phyloP scores from a whole-genome alignment of 2,888 invertebrate genomes.

The Euphydryas editha region DNA sequence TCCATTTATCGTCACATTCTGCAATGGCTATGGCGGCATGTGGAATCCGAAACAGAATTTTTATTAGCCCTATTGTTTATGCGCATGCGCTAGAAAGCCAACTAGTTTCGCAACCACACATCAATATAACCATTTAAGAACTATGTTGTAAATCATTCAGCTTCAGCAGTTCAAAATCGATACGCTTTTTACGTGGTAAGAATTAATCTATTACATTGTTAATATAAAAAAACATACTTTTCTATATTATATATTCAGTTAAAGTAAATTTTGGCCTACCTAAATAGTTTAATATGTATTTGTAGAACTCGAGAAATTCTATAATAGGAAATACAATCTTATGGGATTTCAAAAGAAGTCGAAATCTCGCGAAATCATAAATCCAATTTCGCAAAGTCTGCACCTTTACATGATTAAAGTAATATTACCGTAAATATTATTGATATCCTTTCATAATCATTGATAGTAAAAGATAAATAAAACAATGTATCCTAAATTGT shows the following conservation, averaged over 20 bases:
- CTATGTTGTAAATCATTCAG: constrained; percentile 19
- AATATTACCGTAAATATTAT: too few relatives aligned
- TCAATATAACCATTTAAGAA: constrained; percentile 50
- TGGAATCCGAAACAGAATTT: constrained; percentile 48
- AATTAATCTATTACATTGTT: not conserved
- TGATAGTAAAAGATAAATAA: too few relatives aligned
- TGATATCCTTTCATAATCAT: too few relatives aligned
- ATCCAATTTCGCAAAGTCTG: too few relatives aligned
- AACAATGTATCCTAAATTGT: too few relatives aligned
- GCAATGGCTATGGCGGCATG: constrained; percentile 39
- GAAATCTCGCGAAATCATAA: too few relatives aligned
- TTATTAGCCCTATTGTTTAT: constrained; percentile 53
- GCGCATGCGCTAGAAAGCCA: constrained; percentile 62
- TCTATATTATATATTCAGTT: not conserved
- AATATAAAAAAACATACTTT: not conserved
- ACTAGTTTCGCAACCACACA: constrained; percentile 56
- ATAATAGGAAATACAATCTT: too few relatives aligned
- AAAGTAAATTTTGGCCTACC: too few relatives aligned
- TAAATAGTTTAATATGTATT: too few relatives aligned
- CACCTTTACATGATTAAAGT: too few relatives aligned
- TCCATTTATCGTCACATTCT: constrained; percentile 24
- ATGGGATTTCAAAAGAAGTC: too few relatives aligned
- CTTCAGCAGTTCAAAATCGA: constrained; percentile 17
- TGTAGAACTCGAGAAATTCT: too few relatives aligned
- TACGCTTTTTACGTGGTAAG: constrained; percentile 11